phyloP scores from a whole-genome alignment of 1,140 invertebrate species.

The Bilobella aurantiaca region DNA sequence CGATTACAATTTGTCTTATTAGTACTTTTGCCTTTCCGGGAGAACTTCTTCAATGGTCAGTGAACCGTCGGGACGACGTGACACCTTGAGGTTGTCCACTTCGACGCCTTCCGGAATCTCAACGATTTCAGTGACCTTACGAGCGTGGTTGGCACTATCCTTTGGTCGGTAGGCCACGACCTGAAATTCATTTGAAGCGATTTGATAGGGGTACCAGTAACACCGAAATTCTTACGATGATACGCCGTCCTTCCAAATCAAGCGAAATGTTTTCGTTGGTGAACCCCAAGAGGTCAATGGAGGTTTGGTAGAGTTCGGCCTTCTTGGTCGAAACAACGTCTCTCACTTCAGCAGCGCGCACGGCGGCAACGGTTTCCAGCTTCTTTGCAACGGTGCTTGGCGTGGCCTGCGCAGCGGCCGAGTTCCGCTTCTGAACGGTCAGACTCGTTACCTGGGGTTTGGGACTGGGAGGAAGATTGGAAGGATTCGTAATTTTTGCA shows the following conservation, averaged over 20 bases:
- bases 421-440: too few relatives aligned
- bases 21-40: too few relatives aligned
- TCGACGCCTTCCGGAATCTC: constrained; percentile 17
- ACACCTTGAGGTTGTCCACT: constrained; percentile 18
- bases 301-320: not conserved
- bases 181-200: constrained; percentile 5
- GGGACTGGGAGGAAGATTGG: too few relatives aligned
- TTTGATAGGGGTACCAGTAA: not conserved
- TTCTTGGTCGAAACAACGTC: not conserved
- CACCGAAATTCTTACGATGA: constrained; percentile 13
- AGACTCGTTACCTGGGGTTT: too few relatives aligned
- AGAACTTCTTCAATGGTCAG: constrained; percentile 18
- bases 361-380: too few relatives aligned
- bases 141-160: constrained; percentile 2
- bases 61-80: constrained; percentile 13
- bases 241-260: constrained; percentile 4
- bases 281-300: constrained; percentile 15
- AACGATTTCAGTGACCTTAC: constrained; percentile 22
- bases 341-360: not conserved
- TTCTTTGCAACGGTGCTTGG: too few relatives aligned
- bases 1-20: too few relatives aligned
- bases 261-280: constrained; percentile 21
- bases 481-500: too few relatives aligned
- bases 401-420: too few relatives aligned
- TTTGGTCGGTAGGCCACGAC: constrained; percentile 14